Evolutionary conservation across 2,888 invertebrate species (phyloP).

Genomic region (Drosophila anceps): DNA sequence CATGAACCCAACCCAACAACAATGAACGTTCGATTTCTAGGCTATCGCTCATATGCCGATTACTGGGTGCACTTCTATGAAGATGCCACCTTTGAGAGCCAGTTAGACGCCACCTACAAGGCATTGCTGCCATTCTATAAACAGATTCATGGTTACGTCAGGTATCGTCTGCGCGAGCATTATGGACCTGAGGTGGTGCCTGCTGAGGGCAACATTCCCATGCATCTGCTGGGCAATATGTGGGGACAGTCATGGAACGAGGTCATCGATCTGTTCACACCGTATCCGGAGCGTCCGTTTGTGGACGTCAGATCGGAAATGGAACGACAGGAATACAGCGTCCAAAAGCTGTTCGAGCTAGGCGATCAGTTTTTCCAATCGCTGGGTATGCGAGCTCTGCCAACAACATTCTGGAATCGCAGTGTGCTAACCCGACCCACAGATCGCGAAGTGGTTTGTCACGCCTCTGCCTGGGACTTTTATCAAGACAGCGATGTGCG

Average conservation of each 20-base stretch:
- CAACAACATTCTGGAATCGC: conserved; percentile 91
- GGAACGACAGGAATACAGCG: conserved; percentile 90
- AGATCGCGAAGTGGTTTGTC: conserved; percentile 91
- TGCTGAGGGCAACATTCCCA: conserved; percentile 90
- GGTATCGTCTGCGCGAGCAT: conserved; percentile 89
- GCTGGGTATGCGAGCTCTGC: conserved; percentile 92
- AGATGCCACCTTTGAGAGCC: conserved; percentile 89
- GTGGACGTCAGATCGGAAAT: conserved; percentile 90
- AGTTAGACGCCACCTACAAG: conserved; percentile 89
- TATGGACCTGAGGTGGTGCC: conserved; percentile 90
- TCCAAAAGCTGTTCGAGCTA: conserved; percentile 91
- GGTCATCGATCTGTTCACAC: conserved; percentile 87
- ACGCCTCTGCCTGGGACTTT: conserved; percentile 96
- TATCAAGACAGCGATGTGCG: conserved; percentile 92
- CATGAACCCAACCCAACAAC: conserved; percentile 1
- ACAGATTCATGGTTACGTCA: conserved; percentile 93
- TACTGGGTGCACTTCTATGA: conserved; percentile 91
- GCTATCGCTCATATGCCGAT: conserved; percentile 89
- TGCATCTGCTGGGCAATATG: conserved; percentile 92
- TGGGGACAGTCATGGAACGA: conserved; percentile 92
- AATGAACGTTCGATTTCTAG: conserved; percentile 83
- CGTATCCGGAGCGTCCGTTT: conserved; percentile 89
- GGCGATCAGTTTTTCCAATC: conserved; percentile 95
- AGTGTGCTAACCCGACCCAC: conserved; percentile 93
- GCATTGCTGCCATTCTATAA: conserved; percentile 92